A percentile compares a stretch with the other conserved stretches of the same genome.
phyloP scores from a whole-genome alignment of 2,888 invertebrate genomes.

The Cheilosia vernalis region DNA sequence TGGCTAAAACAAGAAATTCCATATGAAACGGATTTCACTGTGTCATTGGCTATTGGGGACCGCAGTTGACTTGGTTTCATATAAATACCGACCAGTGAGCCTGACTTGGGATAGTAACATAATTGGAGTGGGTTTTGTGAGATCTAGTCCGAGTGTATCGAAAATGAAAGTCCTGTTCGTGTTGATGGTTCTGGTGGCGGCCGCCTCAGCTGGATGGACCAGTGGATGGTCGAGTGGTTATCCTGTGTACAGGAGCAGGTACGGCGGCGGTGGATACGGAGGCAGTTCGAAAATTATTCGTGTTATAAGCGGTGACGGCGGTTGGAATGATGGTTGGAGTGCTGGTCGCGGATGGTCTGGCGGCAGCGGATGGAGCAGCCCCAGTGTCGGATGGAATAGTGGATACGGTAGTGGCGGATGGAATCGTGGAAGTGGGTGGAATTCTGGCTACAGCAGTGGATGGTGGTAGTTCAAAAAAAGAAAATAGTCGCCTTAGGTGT shows the following conservation, averaged over 20 bases:
- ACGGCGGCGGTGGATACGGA: constrained; percentile 43
- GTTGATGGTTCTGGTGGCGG: constrained; percentile 78
- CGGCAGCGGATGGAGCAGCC: constrained; percentile 54
- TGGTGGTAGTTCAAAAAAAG: constrained; percentile 64
- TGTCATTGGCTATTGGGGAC: constrained; percentile 47
- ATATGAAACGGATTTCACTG: constrained; percentile 31
- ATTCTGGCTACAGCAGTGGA: constrained; percentile 67
- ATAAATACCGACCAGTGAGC: constrained; percentile 58
- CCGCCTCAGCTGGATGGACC: constrained; percentile 76
- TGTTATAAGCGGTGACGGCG: constrained; percentile 68
- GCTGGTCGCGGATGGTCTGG: constrained; percentile 55
- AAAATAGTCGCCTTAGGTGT: constrained; percentile 5
- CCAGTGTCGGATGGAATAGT: constrained; percentile 46
- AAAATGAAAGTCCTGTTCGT: constrained; percentile 79
- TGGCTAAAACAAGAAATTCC: constrained; percentile 63
- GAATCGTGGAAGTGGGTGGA: constrained; percentile 71
- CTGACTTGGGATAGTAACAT: constrained; percentile 42
- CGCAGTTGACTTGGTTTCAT: constrained; percentile 35
- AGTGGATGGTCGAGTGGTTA: constrained; percentile 58
- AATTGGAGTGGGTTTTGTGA: constrained; percentile 39
- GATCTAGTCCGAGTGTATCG: constrained; percentile 7
- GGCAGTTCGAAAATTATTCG: constrained; percentile 74
- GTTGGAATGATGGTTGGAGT: constrained; percentile 43
- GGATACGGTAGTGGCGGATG: constrained; percentile 72
- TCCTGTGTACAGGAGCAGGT: constrained; percentile 30